Base-by-base conservation (phyloP, 1,140 invertebrate genomes). In the Ceratitis capitata region DNA sequence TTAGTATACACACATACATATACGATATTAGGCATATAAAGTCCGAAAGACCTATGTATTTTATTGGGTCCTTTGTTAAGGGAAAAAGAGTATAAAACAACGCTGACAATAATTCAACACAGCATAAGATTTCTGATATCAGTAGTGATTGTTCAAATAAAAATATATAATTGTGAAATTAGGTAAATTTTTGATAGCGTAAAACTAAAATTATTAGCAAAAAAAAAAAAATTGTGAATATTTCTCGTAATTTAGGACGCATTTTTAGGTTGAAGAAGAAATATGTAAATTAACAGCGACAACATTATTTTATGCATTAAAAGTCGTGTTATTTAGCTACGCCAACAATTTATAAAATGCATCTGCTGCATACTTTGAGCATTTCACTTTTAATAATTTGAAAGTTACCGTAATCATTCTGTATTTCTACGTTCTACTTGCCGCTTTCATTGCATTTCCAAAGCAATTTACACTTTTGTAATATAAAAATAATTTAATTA, bases 51-150 rank as follows among this genome's bases (percentile, higher is more conserved):
- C n/a, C n/a, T 78, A 78, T 78, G 19, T 16, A 39, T 69, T 42
- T 12, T 0, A 26, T 10, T 78, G 0, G 32, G 10, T 45, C 23
- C 9, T 78, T 78, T 9, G 32, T 69, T 19, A 19, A 12, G 19
- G 26, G n/a, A 12, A 45, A 78, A 35, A 12, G 4, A 9, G 3
- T 14, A 74, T 14, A 19, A 42, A 78, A 45, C 42, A 16, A 39
- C 69, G 39, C 69, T 45, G 69, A 78, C 69, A 78, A 78, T 78
- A 78, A 78, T 23, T 78, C 2, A 78, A 78, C 35, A 35, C 29
- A 69, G 14, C 4, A 14, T 23, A 23, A 14, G 39, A 26, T 12
- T 7, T 45, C 4, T 45, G 69, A 45, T 45, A 23, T 69, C 39
- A 69, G 26, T n/a, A 69, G 10, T 14, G n/a, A n/a, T n/a, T n/a